phyloP scores from a whole-genome alignment of 1,140 invertebrate species.

The Drosophila lowei region DNA sequence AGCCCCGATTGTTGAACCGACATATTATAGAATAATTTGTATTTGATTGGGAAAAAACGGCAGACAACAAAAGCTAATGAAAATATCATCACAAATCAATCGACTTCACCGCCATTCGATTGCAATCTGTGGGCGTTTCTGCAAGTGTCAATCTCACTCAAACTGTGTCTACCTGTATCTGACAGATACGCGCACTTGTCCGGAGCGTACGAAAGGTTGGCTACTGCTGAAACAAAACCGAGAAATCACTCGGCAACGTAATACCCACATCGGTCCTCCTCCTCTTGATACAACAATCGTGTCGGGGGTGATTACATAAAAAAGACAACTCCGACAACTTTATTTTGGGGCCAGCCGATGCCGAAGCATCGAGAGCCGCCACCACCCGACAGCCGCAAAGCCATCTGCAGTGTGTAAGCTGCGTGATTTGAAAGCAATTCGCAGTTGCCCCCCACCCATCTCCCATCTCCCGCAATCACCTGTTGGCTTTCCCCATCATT shows the following conservation, averaged over 20 bases:
- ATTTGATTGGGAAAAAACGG: constrained; percentile 34
- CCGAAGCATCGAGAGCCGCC: constrained; percentile 16
- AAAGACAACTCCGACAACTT: constrained; percentile 69
- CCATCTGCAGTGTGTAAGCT: constrained; percentile 38
- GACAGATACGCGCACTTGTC: constrained; percentile 47
- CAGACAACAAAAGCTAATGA: constrained; percentile 28
- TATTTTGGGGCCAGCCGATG: constrained; percentile 46
- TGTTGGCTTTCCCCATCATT: constrained; percentile 4
- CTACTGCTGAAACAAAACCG: constrained; percentile 14
- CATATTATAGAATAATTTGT: constrained; percentile 37
- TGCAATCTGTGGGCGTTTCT: constrained; percentile 45
- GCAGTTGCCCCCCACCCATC: constrained; percentile 42
- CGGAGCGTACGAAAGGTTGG: constrained; percentile 46
- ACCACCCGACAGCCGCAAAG: constrained; percentile 20
- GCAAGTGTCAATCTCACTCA: constrained; percentile 49
- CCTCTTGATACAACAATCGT: constrained; percentile 61
- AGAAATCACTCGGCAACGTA: constrained; percentile 11
- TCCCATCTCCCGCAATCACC: background rate
- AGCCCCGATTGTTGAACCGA: constrained; percentile 20
- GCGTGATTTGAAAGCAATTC: constrained; percentile 74
- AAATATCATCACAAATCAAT: constrained; percentile 25
- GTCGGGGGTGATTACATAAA: constrained; percentile 80
- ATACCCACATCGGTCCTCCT: constrained; percentile 33
- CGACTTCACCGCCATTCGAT: constrained; percentile 44
- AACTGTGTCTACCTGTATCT: constrained; percentile 19